These are phyloP conservation scores for Bettongia penicillata DNA, from an alignment of 2,113 vertebrate genomes.

Conservation along the genomic window DNA sequence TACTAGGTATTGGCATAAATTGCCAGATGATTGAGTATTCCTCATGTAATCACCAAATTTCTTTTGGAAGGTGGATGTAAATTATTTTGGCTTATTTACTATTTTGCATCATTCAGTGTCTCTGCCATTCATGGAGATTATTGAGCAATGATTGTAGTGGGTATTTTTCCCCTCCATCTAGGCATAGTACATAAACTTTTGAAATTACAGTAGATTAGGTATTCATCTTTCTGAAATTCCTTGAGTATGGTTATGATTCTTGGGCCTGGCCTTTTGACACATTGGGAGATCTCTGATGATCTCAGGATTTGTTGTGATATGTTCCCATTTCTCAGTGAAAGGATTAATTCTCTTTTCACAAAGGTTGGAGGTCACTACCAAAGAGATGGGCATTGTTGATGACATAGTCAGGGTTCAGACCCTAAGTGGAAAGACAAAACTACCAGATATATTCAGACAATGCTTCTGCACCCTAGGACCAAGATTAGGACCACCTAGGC, in stretches of 20 bases:
- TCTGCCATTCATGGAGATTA: neutral
- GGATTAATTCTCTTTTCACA: neutral
- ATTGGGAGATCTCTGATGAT: neutral
- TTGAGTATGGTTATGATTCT: constrained; percentile 6
- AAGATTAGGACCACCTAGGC: neutral
- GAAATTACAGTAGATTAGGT: neutral
- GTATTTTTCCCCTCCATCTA: neutral
- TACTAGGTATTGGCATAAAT: constrained; percentile 10
- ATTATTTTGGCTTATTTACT: neutral
- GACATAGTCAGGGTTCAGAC: neutral
- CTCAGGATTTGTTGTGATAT: neutral
- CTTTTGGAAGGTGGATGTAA: neutral
- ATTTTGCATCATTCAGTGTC: neutral
- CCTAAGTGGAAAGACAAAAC: neutral
- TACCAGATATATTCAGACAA: neutral
- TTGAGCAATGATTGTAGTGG: neutral
- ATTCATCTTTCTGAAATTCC: constrained; percentile 20
- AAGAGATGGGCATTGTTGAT: neutral
- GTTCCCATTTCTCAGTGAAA: neutral
- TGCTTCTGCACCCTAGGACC: too few species aligned
- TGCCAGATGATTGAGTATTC: constrained; percentile 7
- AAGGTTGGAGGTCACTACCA: neutral
- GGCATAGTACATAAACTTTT: neutral
- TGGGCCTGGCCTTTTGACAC: neutral
- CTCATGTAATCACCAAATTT: neutral